Conservation (phyloP, 2,888 invertebrate genomes). For the Anodontia alba region DNA sequence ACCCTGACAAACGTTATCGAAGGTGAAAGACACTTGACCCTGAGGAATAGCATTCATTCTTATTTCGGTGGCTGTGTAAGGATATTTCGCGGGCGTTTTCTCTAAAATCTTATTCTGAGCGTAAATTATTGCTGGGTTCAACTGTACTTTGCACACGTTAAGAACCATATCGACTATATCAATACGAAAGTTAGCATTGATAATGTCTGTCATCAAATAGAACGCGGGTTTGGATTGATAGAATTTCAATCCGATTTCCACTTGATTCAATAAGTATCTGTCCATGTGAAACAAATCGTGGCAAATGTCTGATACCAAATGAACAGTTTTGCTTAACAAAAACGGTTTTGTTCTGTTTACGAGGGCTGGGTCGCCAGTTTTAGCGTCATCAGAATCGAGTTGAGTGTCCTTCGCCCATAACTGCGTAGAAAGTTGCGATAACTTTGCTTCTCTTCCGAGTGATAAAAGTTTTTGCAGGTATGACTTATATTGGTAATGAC, state of each 20-base stretch:
- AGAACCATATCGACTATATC: conserved; percentile 36
- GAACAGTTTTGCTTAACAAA: conserved; percentile 4
- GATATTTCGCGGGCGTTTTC: conserved; percentile 30
- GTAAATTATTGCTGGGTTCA: conserved; percentile 31
- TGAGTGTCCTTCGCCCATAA: background rate
- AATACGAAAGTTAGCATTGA: conserved; percentile 27
- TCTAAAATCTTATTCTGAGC: conserved; percentile 17
- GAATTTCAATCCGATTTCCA: conserved; percentile 32
- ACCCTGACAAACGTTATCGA: conserved; percentile 36
- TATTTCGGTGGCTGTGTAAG: conserved; percentile 25
- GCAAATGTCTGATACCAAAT: background rate
- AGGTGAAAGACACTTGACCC: conserved; percentile 30
- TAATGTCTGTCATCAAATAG: conserved; percentile 27
- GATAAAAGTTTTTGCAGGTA: background rate
- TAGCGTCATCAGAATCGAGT: background rate
- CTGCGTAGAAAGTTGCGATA: background rate
- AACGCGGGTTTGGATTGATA: conserved; percentile 39
- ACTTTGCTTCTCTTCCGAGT: background rate
- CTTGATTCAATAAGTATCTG: conserved; percentile 27
- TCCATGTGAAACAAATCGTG: conserved; percentile 2
- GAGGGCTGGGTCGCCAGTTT: background rate
- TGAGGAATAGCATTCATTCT: conserved; percentile 24
- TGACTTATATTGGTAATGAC: conserved; percentile 7
- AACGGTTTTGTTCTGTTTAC: conserved; percentile 3
- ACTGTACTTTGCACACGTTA: conserved; percentile 8